phyloP scores from a whole-genome alignment of 2,113 vertebrate species.

The Phycodurus eques region DNA sequence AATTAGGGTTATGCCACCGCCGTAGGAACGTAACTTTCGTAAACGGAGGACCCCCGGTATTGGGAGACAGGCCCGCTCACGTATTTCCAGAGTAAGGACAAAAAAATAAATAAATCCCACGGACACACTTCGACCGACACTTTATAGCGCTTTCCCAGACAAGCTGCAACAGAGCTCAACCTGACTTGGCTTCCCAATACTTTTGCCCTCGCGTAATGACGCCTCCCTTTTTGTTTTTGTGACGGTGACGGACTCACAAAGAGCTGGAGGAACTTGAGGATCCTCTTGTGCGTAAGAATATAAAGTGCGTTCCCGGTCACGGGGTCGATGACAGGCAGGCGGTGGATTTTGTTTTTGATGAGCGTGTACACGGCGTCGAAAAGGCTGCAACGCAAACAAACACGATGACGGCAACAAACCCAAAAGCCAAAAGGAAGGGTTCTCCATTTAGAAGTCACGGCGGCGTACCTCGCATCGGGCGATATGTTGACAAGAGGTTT shows the following conservation, averaged over 20 bases:
- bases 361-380: conserved; percentile 97
- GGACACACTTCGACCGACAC: too few species aligned
- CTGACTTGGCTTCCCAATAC: background rate
- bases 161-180: background rate
- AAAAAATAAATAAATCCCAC: too few species aligned
- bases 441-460: background rate
- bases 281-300: conserved; percentile 99
- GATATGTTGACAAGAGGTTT: conserved; percentile 99
- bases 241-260: conserved; percentile 85
- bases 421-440: background rate
- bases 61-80: too few species aligned
- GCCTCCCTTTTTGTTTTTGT: background rate
- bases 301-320: conserved; percentile 98
- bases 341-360: conserved; percentile 99
- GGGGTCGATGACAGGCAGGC: conserved; percentile 96
- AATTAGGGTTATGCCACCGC: too few species aligned
- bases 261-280: conserved; percentile 99
- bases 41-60: too few species aligned
- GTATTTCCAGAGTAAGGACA: too few species aligned
- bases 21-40: too few species aligned
- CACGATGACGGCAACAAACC: background rate
- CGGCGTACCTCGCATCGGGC: conserved; percentile 90
- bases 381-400: conserved; percentile 75
- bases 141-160: background rate
- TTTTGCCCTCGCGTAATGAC: background rate